Conservation (phyloP, 2,797 vertebrate species). For the Gallinago stenura region DNA sequence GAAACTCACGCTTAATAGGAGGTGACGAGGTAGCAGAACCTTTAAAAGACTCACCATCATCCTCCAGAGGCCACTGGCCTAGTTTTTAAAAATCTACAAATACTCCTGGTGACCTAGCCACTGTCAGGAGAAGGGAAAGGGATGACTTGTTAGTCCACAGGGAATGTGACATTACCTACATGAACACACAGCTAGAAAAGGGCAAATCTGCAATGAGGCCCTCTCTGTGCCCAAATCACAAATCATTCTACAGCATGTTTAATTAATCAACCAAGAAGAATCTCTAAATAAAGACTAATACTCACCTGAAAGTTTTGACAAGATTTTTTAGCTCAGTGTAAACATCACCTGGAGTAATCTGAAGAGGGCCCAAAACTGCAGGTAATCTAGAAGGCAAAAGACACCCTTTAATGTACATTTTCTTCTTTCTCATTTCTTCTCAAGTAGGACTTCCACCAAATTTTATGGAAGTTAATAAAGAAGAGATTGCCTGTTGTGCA, state of each 20-base stretch:
- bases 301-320: slow-evolving; percentile 83
- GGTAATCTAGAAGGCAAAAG: slow-evolving; percentile 77
- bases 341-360: slow-evolving; percentile 77
- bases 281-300: not conserved
- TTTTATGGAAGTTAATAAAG: not conserved
- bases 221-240: not conserved
- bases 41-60: slow-evolving; percentile 67
- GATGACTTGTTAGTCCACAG: slow-evolving; percentile 29
- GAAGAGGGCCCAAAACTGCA: slow-evolving; percentile 79
- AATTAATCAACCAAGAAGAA: not conserved
- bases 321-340: slow-evolving; percentile 80
- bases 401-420: not conserved
- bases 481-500: not conserved
- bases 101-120: slow-evolving; percentile 58
- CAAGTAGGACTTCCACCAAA: not conserved
- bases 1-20: slow-evolving; percentile 49
- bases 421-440: not conserved
- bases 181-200: slow-evolving; percentile 6
- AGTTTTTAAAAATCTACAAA: slow-evolving; percentile 57
- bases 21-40: slow-evolving; percentile 62
- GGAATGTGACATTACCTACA: slow-evolving; percentile 20
- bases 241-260: not conserved
- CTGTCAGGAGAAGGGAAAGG: slow-evolving; percentile 35
- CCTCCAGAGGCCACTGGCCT: slow-evolving; percentile 63
- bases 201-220: not conserved